Percentiles rank a stretch among this genome's conserved stretches.
phyloP scores from a whole-genome alignment of 2,888 invertebrate species.

The Pandemis cinnamomeana region DNA sequence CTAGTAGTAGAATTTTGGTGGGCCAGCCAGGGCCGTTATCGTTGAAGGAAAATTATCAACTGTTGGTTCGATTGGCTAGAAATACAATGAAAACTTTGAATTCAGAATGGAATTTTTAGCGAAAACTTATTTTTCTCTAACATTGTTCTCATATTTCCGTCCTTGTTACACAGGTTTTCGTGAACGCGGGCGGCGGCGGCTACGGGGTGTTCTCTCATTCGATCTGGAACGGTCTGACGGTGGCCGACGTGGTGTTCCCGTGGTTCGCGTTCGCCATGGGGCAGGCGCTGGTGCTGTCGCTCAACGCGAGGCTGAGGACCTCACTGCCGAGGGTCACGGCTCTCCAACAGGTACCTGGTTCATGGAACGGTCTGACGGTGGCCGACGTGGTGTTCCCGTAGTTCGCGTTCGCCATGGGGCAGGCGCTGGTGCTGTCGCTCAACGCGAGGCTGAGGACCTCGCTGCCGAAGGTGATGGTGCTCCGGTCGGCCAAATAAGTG shows the following conservation, averaged over 20 bases:
- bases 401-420: constrained; percentile 96
- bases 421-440: constrained; percentile 89
- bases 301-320: constrained; percentile 87
- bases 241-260: constrained; percentile 95
- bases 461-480: constrained; percentile 55
- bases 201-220: constrained; percentile 92
- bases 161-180: constrained; percentile 85
- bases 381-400: constrained; percentile 96
- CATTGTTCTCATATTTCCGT: too few species aligned
- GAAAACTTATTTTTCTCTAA: too few species aligned
- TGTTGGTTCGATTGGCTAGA: too few species aligned
- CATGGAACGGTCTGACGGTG: constrained; percentile 93
- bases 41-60: too few species aligned
- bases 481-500: too few species aligned
- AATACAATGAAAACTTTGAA: too few species aligned
- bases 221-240: constrained; percentile 92
- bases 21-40: too few species aligned
- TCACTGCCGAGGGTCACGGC: constrained; percentile 83
- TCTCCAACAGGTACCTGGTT: constrained; percentile 66
- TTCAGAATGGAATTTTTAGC: too few species aligned
- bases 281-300: constrained; percentile 89
- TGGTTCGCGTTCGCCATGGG: constrained; percentile 98
- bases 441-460: constrained; percentile 88
- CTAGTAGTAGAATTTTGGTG: too few species aligned
- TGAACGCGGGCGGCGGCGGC: constrained; percentile 93